These are phyloP conservation scores for Ornithorhynchus anatinus DNA, from an alignment of 2,113 vertebrate species.

Conservation along the genomic window DNA sequence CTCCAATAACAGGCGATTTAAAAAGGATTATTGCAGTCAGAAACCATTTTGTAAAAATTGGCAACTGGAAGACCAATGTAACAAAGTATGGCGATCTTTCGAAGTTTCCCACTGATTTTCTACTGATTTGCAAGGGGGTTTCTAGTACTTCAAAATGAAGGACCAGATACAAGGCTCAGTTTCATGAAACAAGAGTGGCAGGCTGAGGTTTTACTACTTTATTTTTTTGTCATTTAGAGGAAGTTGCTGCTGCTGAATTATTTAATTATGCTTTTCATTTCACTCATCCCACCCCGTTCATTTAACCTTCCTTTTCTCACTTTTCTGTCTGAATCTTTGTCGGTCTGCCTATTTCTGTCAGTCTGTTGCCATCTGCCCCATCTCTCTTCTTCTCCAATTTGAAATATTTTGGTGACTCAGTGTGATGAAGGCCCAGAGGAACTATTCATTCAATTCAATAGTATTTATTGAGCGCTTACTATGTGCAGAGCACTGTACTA, in stretches of 20 bases:
- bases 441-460: no score
- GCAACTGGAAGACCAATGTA: constrained; percentile 56
- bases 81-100: constrained; percentile 58
- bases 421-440: no score
- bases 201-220: neutral
- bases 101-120: constrained; percentile 51
- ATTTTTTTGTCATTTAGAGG: neutral
- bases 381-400: neutral
- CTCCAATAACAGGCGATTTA: constrained; percentile 65
- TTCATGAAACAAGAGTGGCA: neutral
- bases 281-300: neutral
- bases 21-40: constrained; percentile 65
- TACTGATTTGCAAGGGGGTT: constrained; percentile 37
- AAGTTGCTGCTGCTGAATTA: neutral
- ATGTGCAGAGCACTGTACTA: no score
- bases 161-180: constrained; percentile 1
- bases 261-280: neutral
- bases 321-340: neutral
- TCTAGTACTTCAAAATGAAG: constrained; percentile 42
- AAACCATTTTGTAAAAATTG: constrained; percentile 65
- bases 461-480: no score
- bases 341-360: neutral
- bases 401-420: no score
- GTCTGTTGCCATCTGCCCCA: neutral
- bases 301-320: neutral